Evolutionary conservation across 2,113 vertebrate species (phyloP).

Genomic region (Pelmatolapia mariae): DNA sequence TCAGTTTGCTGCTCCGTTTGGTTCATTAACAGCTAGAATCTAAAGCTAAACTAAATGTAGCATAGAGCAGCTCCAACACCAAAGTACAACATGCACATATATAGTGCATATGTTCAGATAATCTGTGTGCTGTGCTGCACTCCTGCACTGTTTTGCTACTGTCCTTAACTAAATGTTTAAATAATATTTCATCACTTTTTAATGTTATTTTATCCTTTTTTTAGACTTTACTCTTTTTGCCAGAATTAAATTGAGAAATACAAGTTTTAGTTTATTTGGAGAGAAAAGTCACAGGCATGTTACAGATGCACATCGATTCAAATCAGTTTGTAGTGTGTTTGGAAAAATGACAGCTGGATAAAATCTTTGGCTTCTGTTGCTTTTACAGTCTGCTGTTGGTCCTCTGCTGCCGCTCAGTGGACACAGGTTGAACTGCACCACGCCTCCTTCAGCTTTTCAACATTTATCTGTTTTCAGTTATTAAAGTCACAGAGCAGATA

Average conservation of each 20-base stretch:
- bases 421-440: background rate
- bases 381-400: background rate
- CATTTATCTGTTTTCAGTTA: background rate
- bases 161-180: background rate
- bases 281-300: accelerated
- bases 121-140: background rate
- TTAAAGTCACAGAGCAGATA: background rate
- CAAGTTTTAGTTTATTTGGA: background rate
- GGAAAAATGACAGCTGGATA: background rate
- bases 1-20: background rate
- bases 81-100: background rate
- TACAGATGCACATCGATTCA: background rate
- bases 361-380: background rate
- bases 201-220: background rate
- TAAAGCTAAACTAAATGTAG: background rate
- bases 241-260: background rate
- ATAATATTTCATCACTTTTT: background rate
- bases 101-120: background rate
- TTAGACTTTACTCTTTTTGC: background rate
- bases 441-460: background rate
- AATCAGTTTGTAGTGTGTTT: background rate
- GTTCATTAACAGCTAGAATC: background rate
- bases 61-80: background rate
- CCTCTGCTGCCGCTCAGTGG: background rate
- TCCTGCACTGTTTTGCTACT: background rate